Evolutionary conservation across 1,140 invertebrate species (phyloP), one percentile per base, ranked within the genome.

Genomic region (Drosophila nasuta): DNA sequence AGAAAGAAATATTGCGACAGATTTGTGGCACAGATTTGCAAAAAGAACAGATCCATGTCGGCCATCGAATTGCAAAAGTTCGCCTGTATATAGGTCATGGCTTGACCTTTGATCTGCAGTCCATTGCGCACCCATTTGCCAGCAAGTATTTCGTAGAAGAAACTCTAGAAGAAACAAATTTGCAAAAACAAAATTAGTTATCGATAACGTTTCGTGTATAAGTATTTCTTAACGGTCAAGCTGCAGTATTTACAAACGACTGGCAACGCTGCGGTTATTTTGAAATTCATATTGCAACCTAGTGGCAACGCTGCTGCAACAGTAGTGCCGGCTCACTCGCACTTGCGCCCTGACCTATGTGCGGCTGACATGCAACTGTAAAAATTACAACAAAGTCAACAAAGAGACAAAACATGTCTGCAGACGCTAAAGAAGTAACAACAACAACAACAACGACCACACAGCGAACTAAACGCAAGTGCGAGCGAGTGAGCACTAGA

Each of bases 1-100:
- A 99, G 92, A 92, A 98, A 98, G 71, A 96, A 95, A 87, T 98
- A 96, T 3, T 97, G 95, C 65, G 96, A 96, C 66, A 99, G 93
- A 89, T 97, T 96, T 2, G 96, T 97, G 41, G 97, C 97, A 93
- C 97, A 98, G 15, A 99, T 95, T 95, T 98, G 97, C 62, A 98
- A 92, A 52, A 99, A 95, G 93, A 97, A 99, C 43, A 99, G 94
- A 94, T 99, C 98, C 82, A 98, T 97, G 93, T 99, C 98, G 0
- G 98, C 97, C 97, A 99, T 98, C 1, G 98, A 99, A 93, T 98
- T 99, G 93, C 98, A 99, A 93, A 99, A 99, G 93, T 99, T 98
- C 69, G 97, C 98, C 92, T 99, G 98, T 77, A 99, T 98, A 91
- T 99, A 99, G 15, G 98, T 99, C 97, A 99, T 99, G 4, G 98